Percentiles rank a stretch among this genome's conserved stretches.
Conservation (phyloP, 2,113 vertebrate genomes). For the Trinectes maculatus region DNA sequence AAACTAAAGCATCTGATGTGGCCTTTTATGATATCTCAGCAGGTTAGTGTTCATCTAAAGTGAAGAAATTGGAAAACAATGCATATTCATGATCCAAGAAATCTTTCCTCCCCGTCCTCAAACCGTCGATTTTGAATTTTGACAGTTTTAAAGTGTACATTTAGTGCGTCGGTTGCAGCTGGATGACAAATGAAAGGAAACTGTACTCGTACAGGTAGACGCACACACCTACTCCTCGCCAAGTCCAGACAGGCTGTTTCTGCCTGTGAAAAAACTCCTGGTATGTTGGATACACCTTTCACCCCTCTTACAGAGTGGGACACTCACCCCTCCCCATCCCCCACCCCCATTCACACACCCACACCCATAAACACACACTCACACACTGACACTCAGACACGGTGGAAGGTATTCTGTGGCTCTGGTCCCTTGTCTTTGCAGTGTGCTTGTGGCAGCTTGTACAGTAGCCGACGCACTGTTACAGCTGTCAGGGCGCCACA, state of each 20-base stretch:
- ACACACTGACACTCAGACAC: conserved; percentile 29
- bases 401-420: conserved; percentile 47
- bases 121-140: neutral
- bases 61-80: too few relatives aligned
- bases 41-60: too few relatives aligned
- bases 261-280: conserved; percentile 57
- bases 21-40: too few relatives aligned
- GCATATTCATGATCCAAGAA: neutral
- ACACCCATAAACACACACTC: conserved; percentile 13
- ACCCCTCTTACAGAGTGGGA: conserved; percentile 55
- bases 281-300: conserved; percentile 73
- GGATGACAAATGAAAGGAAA: neutral
- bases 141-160: neutral
- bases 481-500: conserved; percentile 53
- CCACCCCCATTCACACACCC: too few relatives aligned
- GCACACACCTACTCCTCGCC: conserved; percentile 65
- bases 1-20: too few relatives aligned
- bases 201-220: conserved; percentile 47
- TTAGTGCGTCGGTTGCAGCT: neutral
- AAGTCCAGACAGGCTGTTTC: conserved; percentile 77
- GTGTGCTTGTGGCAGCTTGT: conserved; percentile 68
- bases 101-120: neutral
- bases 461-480: conserved; percentile 23
- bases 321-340: conserved; percentile 30
- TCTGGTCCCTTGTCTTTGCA: conserved; percentile 51